Conservation (phyloP, 2,113 vertebrate genomes). For the Edolisoma coerulescens region DNA sequence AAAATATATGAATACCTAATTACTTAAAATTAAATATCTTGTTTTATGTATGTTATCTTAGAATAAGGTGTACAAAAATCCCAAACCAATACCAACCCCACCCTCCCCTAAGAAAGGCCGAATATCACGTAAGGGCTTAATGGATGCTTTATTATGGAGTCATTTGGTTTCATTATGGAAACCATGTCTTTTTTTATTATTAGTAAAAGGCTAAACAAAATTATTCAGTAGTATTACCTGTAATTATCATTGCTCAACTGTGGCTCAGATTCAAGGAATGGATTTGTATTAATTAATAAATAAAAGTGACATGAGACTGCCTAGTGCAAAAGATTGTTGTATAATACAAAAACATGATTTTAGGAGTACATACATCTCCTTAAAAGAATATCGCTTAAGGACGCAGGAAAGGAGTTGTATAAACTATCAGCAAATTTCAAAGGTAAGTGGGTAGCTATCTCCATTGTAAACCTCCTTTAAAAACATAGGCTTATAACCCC, state of each 20-base stretch:
- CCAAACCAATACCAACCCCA: background rate
- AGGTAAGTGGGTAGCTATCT: background rate
- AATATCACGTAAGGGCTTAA: accelerated
- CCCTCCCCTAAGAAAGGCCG: background rate
- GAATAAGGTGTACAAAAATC: background rate
- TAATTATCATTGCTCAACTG: background rate
- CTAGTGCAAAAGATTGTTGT: background rate
- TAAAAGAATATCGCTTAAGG: background rate
- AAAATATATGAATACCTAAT: background rate
- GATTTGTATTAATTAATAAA: background rate
- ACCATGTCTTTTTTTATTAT: background rate
- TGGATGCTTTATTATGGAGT: background rate
- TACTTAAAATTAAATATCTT: background rate
- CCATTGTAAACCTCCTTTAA: background rate
- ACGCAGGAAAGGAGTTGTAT: background rate
- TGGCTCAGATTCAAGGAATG: background rate
- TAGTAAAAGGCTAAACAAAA: background rate
- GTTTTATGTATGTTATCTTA: background rate
- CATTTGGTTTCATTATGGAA: background rate
- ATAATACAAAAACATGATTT: background rate
- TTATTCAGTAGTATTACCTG: background rate
- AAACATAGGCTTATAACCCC: background rate
- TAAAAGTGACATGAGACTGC: background rate
- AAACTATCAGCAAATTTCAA: background rate
- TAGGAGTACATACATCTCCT: background rate